Base-by-base conservation (phyloP, 1,140 invertebrate species). In the Tetraneura akinire region DNA sequence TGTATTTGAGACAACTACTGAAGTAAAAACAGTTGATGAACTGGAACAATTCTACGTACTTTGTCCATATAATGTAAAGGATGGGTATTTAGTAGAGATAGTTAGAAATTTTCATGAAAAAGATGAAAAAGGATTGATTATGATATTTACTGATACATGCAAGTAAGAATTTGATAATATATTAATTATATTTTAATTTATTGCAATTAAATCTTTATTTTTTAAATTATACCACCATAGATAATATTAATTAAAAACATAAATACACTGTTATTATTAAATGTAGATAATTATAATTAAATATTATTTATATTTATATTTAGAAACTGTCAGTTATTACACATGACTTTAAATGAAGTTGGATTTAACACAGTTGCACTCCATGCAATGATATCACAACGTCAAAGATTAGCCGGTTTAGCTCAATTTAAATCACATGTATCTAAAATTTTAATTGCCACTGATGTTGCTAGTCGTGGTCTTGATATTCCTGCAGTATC, bases 401-500 rank as follows among this genome's bases (percentile, higher is more conserved):
- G 89, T 82, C 91, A 95, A 84, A 89, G 96, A 16, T 86, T 94
- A 18, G 88, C 91, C 14, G 90, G 95, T 0, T 86, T 98, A 4
- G 89, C 90, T 47, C 92, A 91, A 84, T 98, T 98, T 85, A 93
- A 96, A 84, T 95, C 94, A 1, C 93, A 94, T 84, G 88, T 91
- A 29, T 88, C 91, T 3, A 92, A 92, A 81, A 96, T 98, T 37
- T 87, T 99, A 3, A 92, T 99, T 78, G 96, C 97, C 6, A 99
- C 98, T 26, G 96, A 99, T 88, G 95, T 99, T 0, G 97, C 96
- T 0, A 95, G 96, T 82, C 89, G 97, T 87, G 97, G 97, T 83
- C 86, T 96, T 26, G 94, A 96, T 83, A 95, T 96, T 84, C 93
- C 93, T 4, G 89, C 91, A 74, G 96, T 98, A 4, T 90, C 97